Conservation (phyloP, 2,888 invertebrate genomes). For the Alsophila aescularia region DNA sequence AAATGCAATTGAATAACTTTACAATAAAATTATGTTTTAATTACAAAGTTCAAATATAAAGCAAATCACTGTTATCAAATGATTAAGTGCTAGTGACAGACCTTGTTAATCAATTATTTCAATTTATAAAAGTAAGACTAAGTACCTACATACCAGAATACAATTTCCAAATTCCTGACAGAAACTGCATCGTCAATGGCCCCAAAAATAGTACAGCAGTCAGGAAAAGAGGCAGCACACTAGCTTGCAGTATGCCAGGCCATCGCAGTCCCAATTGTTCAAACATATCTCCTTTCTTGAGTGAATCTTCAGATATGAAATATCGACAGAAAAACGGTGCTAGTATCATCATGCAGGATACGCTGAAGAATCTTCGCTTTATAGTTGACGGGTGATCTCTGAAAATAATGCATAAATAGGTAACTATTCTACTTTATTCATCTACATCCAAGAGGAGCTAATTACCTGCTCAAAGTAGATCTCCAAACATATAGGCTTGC, state of each 20-base stretch:
- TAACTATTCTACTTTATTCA: conserved; percentile 33
- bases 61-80: too few species aligned
- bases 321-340: conserved; percentile 91
- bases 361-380: conserved; percentile 94
- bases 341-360: conserved; percentile 90
- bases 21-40: too few species aligned
- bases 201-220: conserved; percentile 93
- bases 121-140: background rate
- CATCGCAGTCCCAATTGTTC: conserved; percentile 90
- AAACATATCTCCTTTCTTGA: conserved; percentile 86
- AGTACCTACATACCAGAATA: conserved; percentile 85
- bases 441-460: background rate
- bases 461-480: conserved; percentile 89
- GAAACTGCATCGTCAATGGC: conserved; percentile 89
- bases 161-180: conserved; percentile 87
- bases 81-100: too few species aligned
- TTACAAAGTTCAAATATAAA: too few species aligned
- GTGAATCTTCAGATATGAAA: conserved; percentile 86
- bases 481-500: conserved; percentile 95
- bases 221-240: conserved; percentile 89
- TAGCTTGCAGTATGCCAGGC: conserved; percentile 89
- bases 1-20: too few species aligned
- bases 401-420: conserved; percentile 49
- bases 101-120: background rate
- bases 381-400: conserved; percentile 96